Conservation (phyloP, 2,888 invertebrate genomes). For the Phaedon cochleariae region DNA sequence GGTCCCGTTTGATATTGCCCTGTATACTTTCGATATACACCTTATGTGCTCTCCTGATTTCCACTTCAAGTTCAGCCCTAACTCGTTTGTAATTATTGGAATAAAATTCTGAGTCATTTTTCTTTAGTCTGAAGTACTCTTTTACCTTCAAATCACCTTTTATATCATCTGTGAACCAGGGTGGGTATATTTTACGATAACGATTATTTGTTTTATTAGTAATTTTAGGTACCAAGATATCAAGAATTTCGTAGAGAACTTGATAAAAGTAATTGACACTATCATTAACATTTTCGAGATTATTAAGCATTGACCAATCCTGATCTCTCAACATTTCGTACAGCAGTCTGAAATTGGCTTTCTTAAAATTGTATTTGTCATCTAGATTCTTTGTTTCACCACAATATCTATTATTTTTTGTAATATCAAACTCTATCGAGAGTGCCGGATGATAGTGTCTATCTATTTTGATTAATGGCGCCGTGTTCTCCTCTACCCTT, state of each 20-base stretch:
- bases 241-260: too few relatives aligned
- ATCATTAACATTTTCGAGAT: too few relatives aligned
- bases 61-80: neutral
- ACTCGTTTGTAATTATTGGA: neutral
- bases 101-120: conserved; percentile 2
- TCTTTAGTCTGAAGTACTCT: conserved; percentile 10
- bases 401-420: neutral
- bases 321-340: too few relatives aligned
- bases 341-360: neutral
- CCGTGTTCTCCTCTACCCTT: too few relatives aligned
- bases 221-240: too few relatives aligned
- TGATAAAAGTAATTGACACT: too few relatives aligned
- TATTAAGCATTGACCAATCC: too few relatives aligned
- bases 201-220: too few relatives aligned
- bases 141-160: neutral
- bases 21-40: conserved; percentile 7
- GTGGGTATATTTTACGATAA: conserved; percentile 7
- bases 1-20: neutral
- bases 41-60: neutral
- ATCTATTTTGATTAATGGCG: too few relatives aligned
- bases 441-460: conserved; percentile 8
- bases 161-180: conserved; percentile 15
- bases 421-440: neutral
- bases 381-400: too few relatives aligned
- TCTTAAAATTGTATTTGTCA: conserved; percentile 6